phyloP scores from a whole-genome alignment of 2,888 invertebrate genomes.

The Chymomyza procnemis region DNA sequence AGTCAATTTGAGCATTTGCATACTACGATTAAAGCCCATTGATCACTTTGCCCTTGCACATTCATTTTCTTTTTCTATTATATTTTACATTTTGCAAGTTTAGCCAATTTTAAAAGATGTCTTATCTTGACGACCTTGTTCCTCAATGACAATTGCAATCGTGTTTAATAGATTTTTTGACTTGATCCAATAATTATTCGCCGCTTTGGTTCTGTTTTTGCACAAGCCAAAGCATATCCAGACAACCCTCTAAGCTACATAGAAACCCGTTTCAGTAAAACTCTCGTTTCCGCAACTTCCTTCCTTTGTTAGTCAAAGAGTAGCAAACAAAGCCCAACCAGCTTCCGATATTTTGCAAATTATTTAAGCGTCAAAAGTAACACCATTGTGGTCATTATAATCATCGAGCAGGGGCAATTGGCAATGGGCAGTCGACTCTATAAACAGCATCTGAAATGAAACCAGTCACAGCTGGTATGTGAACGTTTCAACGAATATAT shows the following conservation, averaged over 20 bases:
- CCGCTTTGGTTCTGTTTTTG: too few species aligned
- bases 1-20: conserved; percentile 20
- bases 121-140: conserved; percentile 12
- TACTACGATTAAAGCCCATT: conserved; percentile 24
- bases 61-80: conserved; percentile 43
- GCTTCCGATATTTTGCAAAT: conserved; percentile 22
- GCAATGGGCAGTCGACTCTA: too few species aligned
- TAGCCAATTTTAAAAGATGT: neutral
- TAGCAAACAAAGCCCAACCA: neutral
- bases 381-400: neutral
- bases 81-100: conserved; percentile 52
- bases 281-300: conserved; percentile 8
- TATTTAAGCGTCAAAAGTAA: conserved; percentile 27
- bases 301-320: conserved; percentile 8
- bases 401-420: too few species aligned
- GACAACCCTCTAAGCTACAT: too few species aligned
- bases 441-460: neutral
- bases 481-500: neutral
- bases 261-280: neutral
- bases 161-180: neutral
- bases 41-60: conserved; percentile 30
- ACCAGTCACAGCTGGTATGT: conserved; percentile 14
- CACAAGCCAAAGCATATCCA: too few species aligned
- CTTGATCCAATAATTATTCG: conserved; percentile 22
- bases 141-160: neutral